Conservation (phyloP, 37 sponge, comb jelly and placozoan species). For the Axinella damicornis region DNA sequence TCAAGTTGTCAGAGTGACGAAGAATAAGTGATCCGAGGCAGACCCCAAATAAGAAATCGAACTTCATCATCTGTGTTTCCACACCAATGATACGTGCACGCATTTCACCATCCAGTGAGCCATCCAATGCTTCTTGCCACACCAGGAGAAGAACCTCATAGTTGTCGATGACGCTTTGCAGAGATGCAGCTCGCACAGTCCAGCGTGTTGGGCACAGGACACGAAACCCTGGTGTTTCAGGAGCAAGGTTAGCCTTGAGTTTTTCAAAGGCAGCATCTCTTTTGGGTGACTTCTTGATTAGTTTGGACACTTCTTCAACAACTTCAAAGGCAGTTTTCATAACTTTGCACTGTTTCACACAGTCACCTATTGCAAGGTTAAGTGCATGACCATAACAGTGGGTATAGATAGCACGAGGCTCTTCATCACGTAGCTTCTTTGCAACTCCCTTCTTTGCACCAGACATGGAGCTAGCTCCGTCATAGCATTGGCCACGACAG, state of each 20-base stretch:
- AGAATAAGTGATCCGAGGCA: conserved; percentile 6
- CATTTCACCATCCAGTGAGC: conserved; percentile 25
- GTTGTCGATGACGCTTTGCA: conserved; percentile 51
- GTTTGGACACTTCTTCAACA: conserved; percentile 9
- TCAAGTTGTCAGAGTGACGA: conserved; percentile 53
- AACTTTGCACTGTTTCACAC: background rate
- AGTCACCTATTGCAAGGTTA: conserved; percentile 10
- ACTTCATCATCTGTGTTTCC: conserved; percentile 47
- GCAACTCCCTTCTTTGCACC: conserved; percentile 60
- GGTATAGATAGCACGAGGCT: conserved; percentile 23
- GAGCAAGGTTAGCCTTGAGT: conserved; percentile 49
- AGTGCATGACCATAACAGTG: conserved; percentile 23
- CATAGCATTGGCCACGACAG: conserved; percentile 71
- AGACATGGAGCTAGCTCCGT: conserved; percentile 56
- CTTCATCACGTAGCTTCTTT: conserved; percentile 13
- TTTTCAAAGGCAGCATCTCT: conserved; percentile 24
- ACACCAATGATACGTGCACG: conserved; percentile 56
- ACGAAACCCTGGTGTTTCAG: conserved; percentile 39
- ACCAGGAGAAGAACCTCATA: conserved; percentile 18
- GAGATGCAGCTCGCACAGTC: conserved; percentile 35
- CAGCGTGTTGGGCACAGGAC: conserved; percentile 54
- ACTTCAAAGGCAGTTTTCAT: conserved; percentile 19
- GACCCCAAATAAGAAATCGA: conserved; percentile 50
- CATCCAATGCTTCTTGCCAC: conserved; percentile 43
- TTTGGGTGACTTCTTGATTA: conserved; percentile 39